A percentile compares a stretch with the other conserved stretches of the same genome.
Conservation (phyloP, 2,797 vertebrate species). For the Eupleurogrammus muticus region DNA sequence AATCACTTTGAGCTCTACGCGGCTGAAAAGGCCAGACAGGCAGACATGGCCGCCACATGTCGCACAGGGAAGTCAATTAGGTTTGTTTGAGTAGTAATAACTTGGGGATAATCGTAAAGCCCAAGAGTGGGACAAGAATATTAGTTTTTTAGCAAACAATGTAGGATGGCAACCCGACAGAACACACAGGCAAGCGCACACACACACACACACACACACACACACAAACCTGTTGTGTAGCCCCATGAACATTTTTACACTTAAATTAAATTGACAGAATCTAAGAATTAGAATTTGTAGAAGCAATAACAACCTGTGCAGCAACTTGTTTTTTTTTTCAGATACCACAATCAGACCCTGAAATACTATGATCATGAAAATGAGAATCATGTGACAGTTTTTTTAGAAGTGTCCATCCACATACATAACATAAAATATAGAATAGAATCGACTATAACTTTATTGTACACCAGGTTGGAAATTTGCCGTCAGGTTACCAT, state of each 20-base stretch:
- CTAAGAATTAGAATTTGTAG: neutral
- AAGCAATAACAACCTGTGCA: neutral
- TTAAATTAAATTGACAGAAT: neutral
- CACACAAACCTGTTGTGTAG: neutral
- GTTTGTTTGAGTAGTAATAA: slow-evolving; percentile 69
- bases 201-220: no score
- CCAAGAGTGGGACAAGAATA: slow-evolving; percentile 33
- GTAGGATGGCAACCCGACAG: slow-evolving; percentile 12
- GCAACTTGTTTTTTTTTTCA: neutral
- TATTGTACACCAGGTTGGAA: no score
- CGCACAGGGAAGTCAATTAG: slow-evolving; percentile 58
- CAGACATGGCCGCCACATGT: neutral
- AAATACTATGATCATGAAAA: neutral
- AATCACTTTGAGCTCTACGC: slow-evolving; percentile 1
- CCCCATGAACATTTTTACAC: neutral
- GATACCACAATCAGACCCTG: neutral
- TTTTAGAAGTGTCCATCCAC: neutral
- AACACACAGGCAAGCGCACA: slow-evolving; percentile 1
- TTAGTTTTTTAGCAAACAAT: slow-evolving; percentile 51
- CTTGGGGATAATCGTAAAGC: slow-evolving; percentile 18
- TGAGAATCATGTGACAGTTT: neutral
- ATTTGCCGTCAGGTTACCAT: no score
- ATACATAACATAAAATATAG: no score
- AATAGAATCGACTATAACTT: no score
- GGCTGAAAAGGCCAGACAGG: slow-evolving; percentile 5